Evolutionary conservation across 2,113 vertebrate genomes (phyloP).

Genomic region (Lynx canadensis): DNA sequence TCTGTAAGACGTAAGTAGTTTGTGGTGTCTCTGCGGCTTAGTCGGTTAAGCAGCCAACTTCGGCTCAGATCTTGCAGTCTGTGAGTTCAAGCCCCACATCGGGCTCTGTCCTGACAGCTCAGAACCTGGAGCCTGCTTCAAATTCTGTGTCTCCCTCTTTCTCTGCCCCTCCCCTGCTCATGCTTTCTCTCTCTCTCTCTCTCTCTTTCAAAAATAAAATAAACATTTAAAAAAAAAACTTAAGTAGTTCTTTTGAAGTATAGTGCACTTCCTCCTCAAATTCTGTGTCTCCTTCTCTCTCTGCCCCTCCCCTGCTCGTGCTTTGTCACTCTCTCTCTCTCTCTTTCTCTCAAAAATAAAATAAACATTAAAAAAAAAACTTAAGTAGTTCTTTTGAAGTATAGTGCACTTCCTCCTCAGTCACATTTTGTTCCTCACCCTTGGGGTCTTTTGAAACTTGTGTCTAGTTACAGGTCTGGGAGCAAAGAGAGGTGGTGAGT

Average conservation of each 20-base stretch:
- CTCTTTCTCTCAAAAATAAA: too few relatives aligned
- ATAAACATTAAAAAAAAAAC: not conserved
- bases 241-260: not conserved
- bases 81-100: too few relatives aligned
- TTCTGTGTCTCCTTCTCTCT: not conserved
- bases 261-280: not conserved
- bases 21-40: not conserved
- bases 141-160: not conserved
- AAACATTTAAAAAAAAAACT: not conserved
- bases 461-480: not conserved
- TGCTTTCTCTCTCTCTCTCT: not conserved
- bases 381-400: not conserved
- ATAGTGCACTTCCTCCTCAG: not conserved
- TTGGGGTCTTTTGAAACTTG: not conserved
- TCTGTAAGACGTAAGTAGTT: not conserved
- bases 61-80: not conserved
- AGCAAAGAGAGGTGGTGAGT: not conserved
- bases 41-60: not conserved
- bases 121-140: too few relatives aligned
- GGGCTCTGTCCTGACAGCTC: too few relatives aligned
- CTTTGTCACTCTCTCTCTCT: not conserved
- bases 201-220: too few relatives aligned
- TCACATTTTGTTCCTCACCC: not conserved
- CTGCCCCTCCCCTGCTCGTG: not conserved
- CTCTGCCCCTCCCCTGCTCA: not conserved